Percentiles rank a stretch among this genome's conserved stretches.
These are phyloP conservation scores for Actinostola sp. DNA, from an alignment of 92 coral and sea anemone genomes.

Conservation along the genomic window DNA sequence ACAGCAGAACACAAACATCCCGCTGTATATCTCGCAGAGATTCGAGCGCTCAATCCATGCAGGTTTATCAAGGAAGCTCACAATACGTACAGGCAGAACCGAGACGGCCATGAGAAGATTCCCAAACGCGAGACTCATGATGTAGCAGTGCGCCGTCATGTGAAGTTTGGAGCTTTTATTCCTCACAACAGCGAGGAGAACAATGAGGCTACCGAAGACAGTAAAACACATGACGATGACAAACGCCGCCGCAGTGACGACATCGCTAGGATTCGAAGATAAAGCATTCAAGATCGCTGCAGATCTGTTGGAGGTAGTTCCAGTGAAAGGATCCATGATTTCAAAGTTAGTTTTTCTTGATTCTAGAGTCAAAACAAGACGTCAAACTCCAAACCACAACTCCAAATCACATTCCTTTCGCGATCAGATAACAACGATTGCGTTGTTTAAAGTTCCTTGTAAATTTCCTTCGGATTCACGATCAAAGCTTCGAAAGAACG, in stretches of 20 bases:
- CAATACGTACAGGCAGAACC: constrained; percentile 82
- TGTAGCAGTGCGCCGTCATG: constrained; percentile 60
- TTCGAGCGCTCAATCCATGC: constrained; percentile 64
- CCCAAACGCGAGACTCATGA: constrained; percentile 63
- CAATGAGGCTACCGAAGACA: constrained; percentile 63
- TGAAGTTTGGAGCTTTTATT: constrained; percentile 61
- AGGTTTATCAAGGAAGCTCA: constrained; percentile 72
- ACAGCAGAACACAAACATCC: constrained; percentile 76
- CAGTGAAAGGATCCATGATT: constrained; percentile 14
- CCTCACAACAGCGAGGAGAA: constrained; percentile 52
- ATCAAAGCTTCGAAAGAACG: constrained; percentile 10
- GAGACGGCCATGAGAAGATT: constrained; percentile 76
- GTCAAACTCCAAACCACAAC: constrained; percentile 10
- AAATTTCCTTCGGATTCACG: constrained; percentile 2
- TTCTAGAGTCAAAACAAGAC: neutral
- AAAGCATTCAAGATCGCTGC: neutral
- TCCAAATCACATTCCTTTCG: neutral
- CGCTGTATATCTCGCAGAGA: constrained; percentile 69
- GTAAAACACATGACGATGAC: constrained; percentile 72
- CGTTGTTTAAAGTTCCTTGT: neutral
- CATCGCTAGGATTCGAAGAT: constrained; percentile 44
- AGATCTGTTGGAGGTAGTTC: neutral
- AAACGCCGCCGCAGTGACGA: constrained; percentile 65
- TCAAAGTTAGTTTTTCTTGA: neutral
- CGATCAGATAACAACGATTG: neutral